These are phyloP conservation scores for Meloe dianella DNA, from an alignment of 2,888 invertebrate species.

Conservation along the genomic window DNA sequence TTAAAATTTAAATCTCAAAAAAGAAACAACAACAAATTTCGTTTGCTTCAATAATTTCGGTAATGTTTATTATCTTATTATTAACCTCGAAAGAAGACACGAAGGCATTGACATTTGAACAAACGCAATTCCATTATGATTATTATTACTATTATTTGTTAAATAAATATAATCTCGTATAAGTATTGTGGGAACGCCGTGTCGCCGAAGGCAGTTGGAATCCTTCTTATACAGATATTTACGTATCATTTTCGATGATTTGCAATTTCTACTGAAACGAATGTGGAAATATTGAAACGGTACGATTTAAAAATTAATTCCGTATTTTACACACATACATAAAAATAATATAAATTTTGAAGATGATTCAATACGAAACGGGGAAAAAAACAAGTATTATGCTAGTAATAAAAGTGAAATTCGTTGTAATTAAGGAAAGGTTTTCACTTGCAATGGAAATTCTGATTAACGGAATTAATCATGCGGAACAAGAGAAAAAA, in stretches of 20 bases:
- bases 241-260: not conserved
- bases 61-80: not conserved
- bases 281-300: not conserved
- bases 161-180: not conserved
- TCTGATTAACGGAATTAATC: slow-evolving; percentile 6
- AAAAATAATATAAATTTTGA: not conserved
- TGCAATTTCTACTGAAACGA: not conserved
- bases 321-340: not conserved
- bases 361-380: not conserved
- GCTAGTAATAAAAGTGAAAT: not conserved
- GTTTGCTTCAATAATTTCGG: not conserved
- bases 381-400: not conserved
- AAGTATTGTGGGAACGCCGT: not conserved
- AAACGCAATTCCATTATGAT: not conserved
- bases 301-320: not conserved
- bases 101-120: slow-evolving; percentile 4
- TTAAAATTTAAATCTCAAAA: not conserved
- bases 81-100: not conserved
- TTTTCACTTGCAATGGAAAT: not conserved
- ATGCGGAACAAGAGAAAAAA: not conserved
- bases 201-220: not conserved
- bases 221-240: not conserved
- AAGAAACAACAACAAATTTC: no score
- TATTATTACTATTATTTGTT: not conserved
- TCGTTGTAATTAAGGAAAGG: not conserved